Evolutionary conservation across 2,113 vertebrate genomes (phyloP).

Genomic region (Anoura caudifer): DNA sequence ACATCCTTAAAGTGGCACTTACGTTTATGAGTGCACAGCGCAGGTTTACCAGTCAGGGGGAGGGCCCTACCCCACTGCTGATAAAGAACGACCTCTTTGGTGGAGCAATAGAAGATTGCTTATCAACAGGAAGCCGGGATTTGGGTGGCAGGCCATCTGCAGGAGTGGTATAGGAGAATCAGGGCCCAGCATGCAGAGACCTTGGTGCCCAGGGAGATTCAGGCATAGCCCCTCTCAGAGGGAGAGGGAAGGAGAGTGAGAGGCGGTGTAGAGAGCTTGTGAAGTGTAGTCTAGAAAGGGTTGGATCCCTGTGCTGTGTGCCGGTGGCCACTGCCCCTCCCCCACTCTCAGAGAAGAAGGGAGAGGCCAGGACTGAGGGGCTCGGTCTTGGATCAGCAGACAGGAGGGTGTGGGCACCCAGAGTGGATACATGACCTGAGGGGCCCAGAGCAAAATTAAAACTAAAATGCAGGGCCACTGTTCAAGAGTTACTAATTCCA

Average conservation of each 20-base stretch:
- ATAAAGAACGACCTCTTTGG: background rate
- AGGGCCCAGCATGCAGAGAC: background rate
- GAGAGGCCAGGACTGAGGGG: background rate
- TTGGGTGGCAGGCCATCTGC: background rate
- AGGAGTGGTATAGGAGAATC: background rate
- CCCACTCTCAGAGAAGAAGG: background rate
- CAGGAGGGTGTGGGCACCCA: background rate
- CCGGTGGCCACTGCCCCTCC: background rate
- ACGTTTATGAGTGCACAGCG: background rate
- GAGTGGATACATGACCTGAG: background rate
- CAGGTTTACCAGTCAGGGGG: background rate
- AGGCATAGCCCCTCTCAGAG: background rate
- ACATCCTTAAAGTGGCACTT: background rate
- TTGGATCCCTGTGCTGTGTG: background rate
- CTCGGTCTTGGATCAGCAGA: background rate
- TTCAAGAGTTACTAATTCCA: background rate
- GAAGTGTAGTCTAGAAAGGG: background rate
- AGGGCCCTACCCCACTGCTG: background rate
- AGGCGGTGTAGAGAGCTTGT: background rate
- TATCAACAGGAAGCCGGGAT: background rate
- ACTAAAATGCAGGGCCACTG: background rate
- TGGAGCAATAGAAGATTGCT: background rate
- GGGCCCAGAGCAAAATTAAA: background rate
- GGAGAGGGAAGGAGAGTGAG: background rate
- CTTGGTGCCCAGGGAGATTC: background rate